Evolutionary conservation across 1,140 invertebrate species (phyloP), one percentile per base, ranked within the genome.

Genomic region (Himalopsyche phryganea): DNA sequence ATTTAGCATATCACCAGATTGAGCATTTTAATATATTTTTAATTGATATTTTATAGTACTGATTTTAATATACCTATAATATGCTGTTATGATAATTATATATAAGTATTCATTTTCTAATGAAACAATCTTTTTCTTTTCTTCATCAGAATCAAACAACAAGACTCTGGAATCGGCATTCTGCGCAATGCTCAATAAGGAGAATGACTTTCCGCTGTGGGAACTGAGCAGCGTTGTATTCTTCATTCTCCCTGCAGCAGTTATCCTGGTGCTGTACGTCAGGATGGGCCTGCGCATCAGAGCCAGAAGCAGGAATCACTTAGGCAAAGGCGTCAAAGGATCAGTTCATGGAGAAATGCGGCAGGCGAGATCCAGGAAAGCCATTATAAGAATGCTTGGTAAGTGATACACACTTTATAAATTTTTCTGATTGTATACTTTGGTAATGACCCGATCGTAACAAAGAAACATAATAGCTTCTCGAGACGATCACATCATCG

Each of bases 381-480:
- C 85, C 45, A 87, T 92, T 32, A 85, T 92, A 58, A 79, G 87
- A 65, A 92, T 93, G 90, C 77, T 93, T 45, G 85, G 90, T 93
- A 77, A 56, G 52, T 10, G 11, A 53, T 9, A 11, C 23, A 5
- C 9, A 28, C 3, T 28, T 28, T 28, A n/a, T n/a, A n/a, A n/a
- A n/a, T n/a, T n/a, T n/a, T n/a, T n/a, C n/a, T n/a, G n/a, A n/a
- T n/a, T n/a, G n/a, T n/a, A n/a, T n/a, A n/a, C n/a, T n/a, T n/a
- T n/a, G n/a, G n/a, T n/a, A n/a, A n/a, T n/a, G n/a, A n/a, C n/a
- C n/a, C n/a, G n/a, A n/a, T n/a, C n/a, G n/a, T n/a, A n/a, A n/a
- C n/a, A n/a, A n/a, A n/a, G n/a, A n/a, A n/a, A n/a, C n/a, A n/a
- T n/a, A n/a, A n/a, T n/a, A n/a, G n/a, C n/a, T n/a, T n/a, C n/a